Conservation (phyloP, 2,797 vertebrate species). For the Carapus acus region DNA sequence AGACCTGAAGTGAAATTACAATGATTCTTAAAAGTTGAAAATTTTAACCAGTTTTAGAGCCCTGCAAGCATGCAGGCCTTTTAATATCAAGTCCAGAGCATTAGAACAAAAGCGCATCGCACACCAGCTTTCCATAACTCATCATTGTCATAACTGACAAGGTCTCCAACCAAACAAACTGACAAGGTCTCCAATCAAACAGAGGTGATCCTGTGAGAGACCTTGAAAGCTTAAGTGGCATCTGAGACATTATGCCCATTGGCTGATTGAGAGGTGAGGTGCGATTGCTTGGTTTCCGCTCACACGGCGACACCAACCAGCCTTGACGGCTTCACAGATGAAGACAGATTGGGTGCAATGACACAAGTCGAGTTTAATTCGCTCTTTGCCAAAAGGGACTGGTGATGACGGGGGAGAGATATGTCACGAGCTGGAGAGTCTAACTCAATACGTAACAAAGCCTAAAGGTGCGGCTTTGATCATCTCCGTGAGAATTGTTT, state of each 20-base stretch:
- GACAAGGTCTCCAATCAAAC: constrained; percentile 38
- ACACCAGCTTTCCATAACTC: constrained; percentile 24
- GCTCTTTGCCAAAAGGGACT: constrained; percentile 39
- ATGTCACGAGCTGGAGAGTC: constrained; percentile 36
- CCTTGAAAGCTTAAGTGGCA: constrained; percentile 51
- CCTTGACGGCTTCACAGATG: constrained; percentile 61
- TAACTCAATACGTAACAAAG: constrained; percentile 58
- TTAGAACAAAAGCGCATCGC: not conserved
- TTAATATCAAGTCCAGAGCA: constrained; percentile 7
- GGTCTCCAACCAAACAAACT: constrained; percentile 34
- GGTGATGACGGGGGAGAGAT: constrained; percentile 31
- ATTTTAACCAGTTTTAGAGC: too few species aligned
- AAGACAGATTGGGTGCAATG: constrained; percentile 66
- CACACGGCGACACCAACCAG: constrained; percentile 39
- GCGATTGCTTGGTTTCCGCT: constrained; percentile 58
- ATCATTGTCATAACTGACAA: constrained; percentile 35
- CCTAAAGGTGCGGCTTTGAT: constrained; percentile 64
- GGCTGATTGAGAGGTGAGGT: constrained; percentile 38
- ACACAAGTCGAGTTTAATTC: constrained; percentile 60
- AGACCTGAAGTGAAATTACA: too few species aligned
- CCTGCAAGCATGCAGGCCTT: too few species aligned
- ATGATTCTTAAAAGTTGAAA: too few species aligned
- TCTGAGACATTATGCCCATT: constrained; percentile 41
- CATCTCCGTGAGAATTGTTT: constrained; percentile 37
- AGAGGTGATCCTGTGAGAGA: constrained; percentile 47